Conservation (phyloP, 2,797 vertebrate species). For the Lagorchestes hirsutus region DNA sequence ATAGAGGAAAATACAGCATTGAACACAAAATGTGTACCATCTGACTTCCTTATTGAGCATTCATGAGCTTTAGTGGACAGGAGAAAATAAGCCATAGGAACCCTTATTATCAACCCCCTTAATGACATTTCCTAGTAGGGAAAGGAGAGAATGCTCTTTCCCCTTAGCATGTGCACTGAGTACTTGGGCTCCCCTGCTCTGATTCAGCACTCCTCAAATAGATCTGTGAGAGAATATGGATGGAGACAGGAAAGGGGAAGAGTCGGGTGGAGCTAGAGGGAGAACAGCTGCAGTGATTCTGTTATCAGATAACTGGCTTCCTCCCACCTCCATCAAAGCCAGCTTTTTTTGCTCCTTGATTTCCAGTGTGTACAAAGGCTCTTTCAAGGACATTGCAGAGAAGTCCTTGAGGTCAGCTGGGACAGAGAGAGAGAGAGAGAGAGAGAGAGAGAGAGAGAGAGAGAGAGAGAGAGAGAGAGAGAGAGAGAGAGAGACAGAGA, state of each 20-base stretch:
- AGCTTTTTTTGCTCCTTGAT: neutral
- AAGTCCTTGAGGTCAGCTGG: neutral
- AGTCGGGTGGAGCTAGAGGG: slow-evolving; percentile 12
- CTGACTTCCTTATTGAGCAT: slow-evolving; percentile 4
- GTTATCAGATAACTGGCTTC: slow-evolving; percentile 4
- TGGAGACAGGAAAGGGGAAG: neutral
- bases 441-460: neutral
- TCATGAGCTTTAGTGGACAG: neutral
- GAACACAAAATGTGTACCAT: neutral
- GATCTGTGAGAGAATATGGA: slow-evolving; percentile 32
- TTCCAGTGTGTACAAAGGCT: neutral
- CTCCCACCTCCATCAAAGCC: slow-evolving; percentile 1
- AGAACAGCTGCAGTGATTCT: neutral
- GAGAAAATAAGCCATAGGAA: neutral
- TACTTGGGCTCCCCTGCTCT: neutral
- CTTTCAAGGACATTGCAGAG: neutral
- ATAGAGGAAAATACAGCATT: neutral
- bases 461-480: neutral
- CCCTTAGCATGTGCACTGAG: neutral
- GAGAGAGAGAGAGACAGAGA: neutral
- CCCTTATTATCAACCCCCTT: neutral
- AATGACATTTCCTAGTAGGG: neutral
- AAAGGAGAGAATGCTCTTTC: neutral
- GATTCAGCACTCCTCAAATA: neutral
- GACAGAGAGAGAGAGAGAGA: neutral